phyloP scores from a whole-genome alignment of 2,113 vertebrate species.

The Myxocyprinus asiaticus region DNA sequence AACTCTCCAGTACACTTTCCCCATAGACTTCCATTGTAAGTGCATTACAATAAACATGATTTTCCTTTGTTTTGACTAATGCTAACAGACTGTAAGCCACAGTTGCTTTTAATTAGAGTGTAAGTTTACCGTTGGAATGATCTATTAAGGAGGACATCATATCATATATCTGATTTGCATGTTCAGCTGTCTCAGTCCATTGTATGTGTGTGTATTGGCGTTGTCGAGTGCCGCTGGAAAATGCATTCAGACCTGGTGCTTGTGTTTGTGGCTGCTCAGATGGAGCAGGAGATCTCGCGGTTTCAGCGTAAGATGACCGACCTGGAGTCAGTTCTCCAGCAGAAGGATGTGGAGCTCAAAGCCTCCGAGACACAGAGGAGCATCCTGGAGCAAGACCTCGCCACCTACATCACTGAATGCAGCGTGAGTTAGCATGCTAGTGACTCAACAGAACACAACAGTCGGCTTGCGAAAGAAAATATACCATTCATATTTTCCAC shows the following conservation, averaged over 20 bases:
- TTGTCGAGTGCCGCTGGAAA: slow-evolving; percentile 32
- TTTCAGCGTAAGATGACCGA: slow-evolving; percentile 99
- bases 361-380: slow-evolving; percentile 97
- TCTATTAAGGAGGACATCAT: too few relatives aligned
- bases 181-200: background rate
- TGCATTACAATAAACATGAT: too few relatives aligned
- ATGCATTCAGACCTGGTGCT: slow-evolving; percentile 48
- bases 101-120: too few relatives aligned
- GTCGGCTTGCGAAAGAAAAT: too few relatives aligned
- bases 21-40: too few relatives aligned
- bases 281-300: slow-evolving; percentile 99
- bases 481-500: too few relatives aligned
- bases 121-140: too few relatives aligned
- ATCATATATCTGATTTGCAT: too few relatives aligned
- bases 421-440: slow-evolving; percentile 82
- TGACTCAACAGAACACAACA: too few relatives aligned
- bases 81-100: too few relatives aligned
- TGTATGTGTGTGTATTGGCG: background rate
- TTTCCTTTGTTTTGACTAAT: too few relatives aligned
- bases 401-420: slow-evolving; percentile 99
- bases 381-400: slow-evolving; percentile 98
- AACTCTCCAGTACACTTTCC: too few relatives aligned
- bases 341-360: slow-evolving; percentile 99
- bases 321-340: slow-evolving; percentile 98
- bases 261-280: slow-evolving; percentile 75